Evolutionary conservation across 1,140 invertebrate species (phyloP), one percentile per base, ranked within the genome.

Genomic region (Drosophila pseudoananassae): DNA sequence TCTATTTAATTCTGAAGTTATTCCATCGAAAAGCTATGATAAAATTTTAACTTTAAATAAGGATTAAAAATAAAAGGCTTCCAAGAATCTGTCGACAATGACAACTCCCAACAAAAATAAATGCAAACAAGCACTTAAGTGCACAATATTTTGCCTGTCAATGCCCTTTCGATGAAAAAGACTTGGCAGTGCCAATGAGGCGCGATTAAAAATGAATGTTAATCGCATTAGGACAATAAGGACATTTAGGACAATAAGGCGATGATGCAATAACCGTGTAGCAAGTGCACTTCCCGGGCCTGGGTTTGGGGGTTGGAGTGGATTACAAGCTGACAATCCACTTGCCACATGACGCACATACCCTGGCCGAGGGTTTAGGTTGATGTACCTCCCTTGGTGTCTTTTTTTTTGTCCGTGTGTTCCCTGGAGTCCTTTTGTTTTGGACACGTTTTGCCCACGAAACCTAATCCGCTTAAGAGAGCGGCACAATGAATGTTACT

Each of bases 251-350:
- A 29, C 47, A 46, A 59, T 46, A 72, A 66, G 52, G 52, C 55
- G 60, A 47, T 73, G 73, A 70, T 85, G 82, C 81, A 65, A 81
- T 81, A 87, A 55, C 46, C 59, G 25, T 85, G 77, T 87, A 54
- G 45, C 64, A 43, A 58, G 65, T 71, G 65, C 45, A 43, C 31
- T 40, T 14, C 25, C 7, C 9, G 25, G 5, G 12, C 25, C 25
- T 27, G 25, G 6, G 58, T 25, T 36, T 55, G 57, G 29, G 51
- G 10, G 33, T 10, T 36, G 33, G 57, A 74, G 63, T 51, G 64
- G 82, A 87, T 85, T 85, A 85, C 81, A 81, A 81, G 73, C 77
- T 70, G 66, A 31, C 61, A 83, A 78, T 77, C 77, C 81, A 85
- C 82, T 85, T 85, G 82, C 40, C 81, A 82, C 78, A 82, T 81